Evolutionary conservation across 2,797 vertebrate species (phyloP).

Genomic region (Cirrhinus mrigala): DNA sequence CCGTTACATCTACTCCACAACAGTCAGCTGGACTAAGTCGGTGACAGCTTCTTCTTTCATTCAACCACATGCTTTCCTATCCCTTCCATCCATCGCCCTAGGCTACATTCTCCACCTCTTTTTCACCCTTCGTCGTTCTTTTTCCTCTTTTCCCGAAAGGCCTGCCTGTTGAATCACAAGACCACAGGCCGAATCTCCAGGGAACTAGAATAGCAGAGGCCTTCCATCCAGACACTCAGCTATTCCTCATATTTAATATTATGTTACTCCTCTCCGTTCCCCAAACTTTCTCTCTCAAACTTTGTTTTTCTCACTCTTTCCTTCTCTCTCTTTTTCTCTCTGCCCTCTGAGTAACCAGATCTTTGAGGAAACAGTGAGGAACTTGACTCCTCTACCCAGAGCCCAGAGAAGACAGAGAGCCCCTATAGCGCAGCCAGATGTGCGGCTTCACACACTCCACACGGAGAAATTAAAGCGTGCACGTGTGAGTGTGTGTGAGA

Average conservation of each 20-base stretch:
- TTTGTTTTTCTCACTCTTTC: conserved; percentile 49
- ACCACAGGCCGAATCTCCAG: conserved; percentile 23
- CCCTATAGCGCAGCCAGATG: conserved; percentile 98
- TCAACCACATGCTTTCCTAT: conserved; percentile 57
- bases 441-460: conserved; percentile 88
- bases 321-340: conserved; percentile 69
- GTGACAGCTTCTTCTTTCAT: conserved; percentile 69
- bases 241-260: conserved; percentile 71
- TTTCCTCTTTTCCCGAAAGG: conserved; percentile 33
- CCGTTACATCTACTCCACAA: not conserved
- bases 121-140: conserved; percentile 21
- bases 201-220: conserved; percentile 44
- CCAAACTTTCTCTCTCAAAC: conserved; percentile 69
- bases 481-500: conserved; percentile 45
- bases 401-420: conserved; percentile 95
- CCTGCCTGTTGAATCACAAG: conserved; percentile 41
- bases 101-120: conserved; percentile 43
- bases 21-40: conserved; percentile 53
- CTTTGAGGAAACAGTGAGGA: conserved; percentile 92
- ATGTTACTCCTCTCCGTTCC: conserved; percentile 60
- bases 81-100: conserved; percentile 29
- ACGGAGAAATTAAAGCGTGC: conserved; percentile 78
- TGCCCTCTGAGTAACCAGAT: conserved; percentile 91
- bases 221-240: conserved; percentile 78
- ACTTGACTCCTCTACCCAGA: conserved; percentile 84